Percentiles rank a stretch among this genome's conserved stretches.
Evolutionary conservation across 2,113 vertebrate genomes (phyloP).

Genomic region (Copsychus sechellarum): DNA sequence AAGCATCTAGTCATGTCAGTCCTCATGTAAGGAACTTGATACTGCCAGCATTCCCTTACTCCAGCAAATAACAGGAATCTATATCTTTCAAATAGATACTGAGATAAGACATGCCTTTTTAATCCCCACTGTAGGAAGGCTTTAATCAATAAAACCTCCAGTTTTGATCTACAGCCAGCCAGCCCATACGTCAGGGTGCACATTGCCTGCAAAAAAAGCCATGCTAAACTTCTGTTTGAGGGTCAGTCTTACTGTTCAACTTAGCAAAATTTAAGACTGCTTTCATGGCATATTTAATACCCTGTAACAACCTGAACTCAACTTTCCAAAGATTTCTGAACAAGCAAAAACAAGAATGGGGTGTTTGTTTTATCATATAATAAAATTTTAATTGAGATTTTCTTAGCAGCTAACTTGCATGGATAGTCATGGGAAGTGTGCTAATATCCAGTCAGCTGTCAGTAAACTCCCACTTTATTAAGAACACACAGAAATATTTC

Average conservation of each 20-base stretch:
- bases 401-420: background rate
- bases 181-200: background rate
- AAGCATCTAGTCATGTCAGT: background rate
- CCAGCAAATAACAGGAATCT: conserved; percentile 50
- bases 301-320: background rate
- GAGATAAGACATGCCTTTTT: conserved; percentile 43
- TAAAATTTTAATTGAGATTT: background rate
- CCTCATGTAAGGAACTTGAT: conserved; percentile 23
- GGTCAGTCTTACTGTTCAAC: background rate
- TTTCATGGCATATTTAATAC: background rate
- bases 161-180: conserved; percentile 21
- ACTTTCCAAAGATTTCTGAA: background rate
- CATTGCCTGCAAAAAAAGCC: background rate
- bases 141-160: conserved; percentile 55
- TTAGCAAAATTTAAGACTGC: background rate
- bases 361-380: background rate
- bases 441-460: background rate
- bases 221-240: background rate
- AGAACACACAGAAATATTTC: background rate
- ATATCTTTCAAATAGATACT: conserved; percentile 41
- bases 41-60: conserved; percentile 16
- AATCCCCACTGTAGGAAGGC: conserved; percentile 11
- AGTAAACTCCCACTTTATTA: background rate
- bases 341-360: background rate
- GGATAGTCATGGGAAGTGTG: fast-evolving